Base-by-base conservation (phyloP, 2,797 vertebrate species). In the Oryzias dopingdopingensis region DNA sequence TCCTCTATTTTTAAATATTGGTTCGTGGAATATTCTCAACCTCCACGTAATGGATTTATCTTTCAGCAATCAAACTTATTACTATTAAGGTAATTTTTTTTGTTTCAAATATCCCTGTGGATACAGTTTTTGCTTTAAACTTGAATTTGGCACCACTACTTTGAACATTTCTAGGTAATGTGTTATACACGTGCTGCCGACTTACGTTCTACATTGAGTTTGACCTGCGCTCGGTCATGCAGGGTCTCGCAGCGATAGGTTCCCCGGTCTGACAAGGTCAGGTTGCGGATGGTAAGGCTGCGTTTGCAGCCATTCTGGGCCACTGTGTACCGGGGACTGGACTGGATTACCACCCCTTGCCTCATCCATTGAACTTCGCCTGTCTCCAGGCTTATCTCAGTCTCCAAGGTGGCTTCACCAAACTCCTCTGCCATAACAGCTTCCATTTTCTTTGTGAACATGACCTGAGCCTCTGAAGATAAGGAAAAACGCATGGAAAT, bases 171-270 rank as follows among this genome's bases (percentile, higher is more conserved):
- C 14, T 42, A 5, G 2, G 23, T 13, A 4, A 59, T 16, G 2
- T 44, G 41, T 56, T 14, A 48, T 49, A 17, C n/a, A 56, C 8
- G 10, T 4, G 17, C 37, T 14, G 4, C 15, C 14, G 59, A 93
- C 95, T 97, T 87, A 98, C 96, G 93, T 68, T 95, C 94, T 47
- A 98, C 94, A 0, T 90, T 95, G 69, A 98, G 92, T 45, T 91
- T 94, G 53, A 94, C 94, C 77, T 96, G 92, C 0, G 95, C 94
- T 54, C 93, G 85, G 84, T 99, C 96, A 0, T 99, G 95, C 5
- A 95, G 93, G 16, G 94, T 97, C 85, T 99, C 96, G 0, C 97
- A 99, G 77, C 94, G 93, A 67, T 98, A 99, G 15, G 93, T 95
- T 44, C 97, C 97, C 1, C 94, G 92, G 42, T 99, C 96, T 0